Evolutionary conservation across 1,140 invertebrate species (phyloP).

Genomic region (Papilio helenus): DNA sequence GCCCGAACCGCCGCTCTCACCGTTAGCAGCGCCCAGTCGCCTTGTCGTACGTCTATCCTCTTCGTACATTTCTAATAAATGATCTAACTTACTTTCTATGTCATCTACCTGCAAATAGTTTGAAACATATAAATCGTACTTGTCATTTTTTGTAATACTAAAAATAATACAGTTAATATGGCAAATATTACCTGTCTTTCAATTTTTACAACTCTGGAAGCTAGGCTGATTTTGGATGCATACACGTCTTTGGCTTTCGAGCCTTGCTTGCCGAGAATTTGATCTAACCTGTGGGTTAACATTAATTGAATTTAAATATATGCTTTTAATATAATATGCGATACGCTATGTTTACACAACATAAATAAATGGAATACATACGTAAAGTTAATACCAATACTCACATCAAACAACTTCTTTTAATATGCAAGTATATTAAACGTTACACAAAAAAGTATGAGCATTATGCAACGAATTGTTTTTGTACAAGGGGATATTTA

Average conservation of each 20-base stretch:
- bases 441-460: slow-evolving; percentile 3
- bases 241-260: slow-evolving; percentile 97
- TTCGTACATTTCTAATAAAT: slow-evolving; percentile 96
- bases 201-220: slow-evolving; percentile 96
- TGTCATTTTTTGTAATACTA: not conserved
- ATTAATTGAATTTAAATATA: slow-evolving; percentile 20
- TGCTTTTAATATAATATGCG: slow-evolving; percentile 31
- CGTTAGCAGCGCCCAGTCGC: slow-evolving; percentile 63
- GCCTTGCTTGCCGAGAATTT: slow-evolving; percentile 96
- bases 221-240: slow-evolving; percentile 96
- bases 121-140: slow-evolving; percentile 18
- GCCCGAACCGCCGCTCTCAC: slow-evolving; percentile 55
- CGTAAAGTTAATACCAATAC: slow-evolving; percentile 13
- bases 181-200: slow-evolving; percentile 91
- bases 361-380: slow-evolving; percentile 33
- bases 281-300: slow-evolving; percentile 89
- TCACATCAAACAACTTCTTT: not conserved
- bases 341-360: slow-evolving; percentile 37
- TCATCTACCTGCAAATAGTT: slow-evolving; percentile 90
- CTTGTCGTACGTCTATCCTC: slow-evolving; percentile 90
- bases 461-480: slow-evolving; percentile 12
- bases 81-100: slow-evolving; percentile 96
- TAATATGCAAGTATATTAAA: not conserved
- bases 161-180: not conserved
- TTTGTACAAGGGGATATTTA: not conserved